Base-by-base conservation (phyloP, 2,113 vertebrate species). In the Galemys pyrenaicus region DNA sequence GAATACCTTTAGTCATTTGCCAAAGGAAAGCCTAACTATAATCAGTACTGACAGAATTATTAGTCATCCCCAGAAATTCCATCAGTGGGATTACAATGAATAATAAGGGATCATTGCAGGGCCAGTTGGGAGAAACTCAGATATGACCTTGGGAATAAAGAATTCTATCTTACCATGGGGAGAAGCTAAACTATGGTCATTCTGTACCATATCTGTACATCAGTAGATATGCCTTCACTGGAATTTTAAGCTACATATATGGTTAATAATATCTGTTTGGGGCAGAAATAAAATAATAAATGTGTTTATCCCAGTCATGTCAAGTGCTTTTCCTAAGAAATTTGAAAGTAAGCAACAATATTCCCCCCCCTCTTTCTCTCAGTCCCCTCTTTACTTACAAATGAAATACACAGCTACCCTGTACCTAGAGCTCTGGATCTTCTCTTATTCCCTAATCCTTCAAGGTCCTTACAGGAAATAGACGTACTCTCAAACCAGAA, bases 1-100 rank as follows among this genome's bases (percentile, higher is more conserved):
- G 35, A 68, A 7, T 58, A 56, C 19, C 37, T 95, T 56, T 65
- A 81, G 51, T 70, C 65, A 79, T 41, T 65, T 87, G 86, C 58
- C 89, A 89, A 64, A 89, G 67, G 46, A 90, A 95, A 92, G n/a
- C 65, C 22, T 82, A 89, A 74, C 28, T 88, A 64, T 49, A 91
- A 94, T 96, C 37, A 9, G 37, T 37, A 70, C 67, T 94, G 82
- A 92, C 37, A 97, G 67, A 82, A 90, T 62, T 87, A 87, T 70
- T 88, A 81, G 75, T 90, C 92, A 78, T 44, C 58, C 49, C 89
- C 35, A 94, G 64, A 91, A 94, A 92, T 87, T 80, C 37, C 37
- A 95, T 41, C 70, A 84, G 89, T 67, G 60, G 65, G 37, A 22
- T 91, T 80, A 71, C 60, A 74, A 54, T 39, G n/a, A 44, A 84